Evolutionary conservation across 1,140 invertebrate species (phyloP), one percentile per base, ranked within the genome.

Genomic region (Drosophila sproati): DNA sequence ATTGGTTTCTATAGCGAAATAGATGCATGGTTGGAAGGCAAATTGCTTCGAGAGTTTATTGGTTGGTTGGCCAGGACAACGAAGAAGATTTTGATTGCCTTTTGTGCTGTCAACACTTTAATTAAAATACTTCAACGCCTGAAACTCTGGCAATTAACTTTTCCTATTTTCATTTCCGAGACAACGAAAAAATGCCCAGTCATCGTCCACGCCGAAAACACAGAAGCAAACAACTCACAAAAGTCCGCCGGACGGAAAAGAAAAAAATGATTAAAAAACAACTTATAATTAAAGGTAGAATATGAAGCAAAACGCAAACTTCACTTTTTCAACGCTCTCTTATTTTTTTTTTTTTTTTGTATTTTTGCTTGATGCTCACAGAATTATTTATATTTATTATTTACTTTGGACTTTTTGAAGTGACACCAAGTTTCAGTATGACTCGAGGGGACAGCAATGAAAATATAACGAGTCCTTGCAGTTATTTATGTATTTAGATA

Each of bases 271-370:
- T 75, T 75, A 56, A 64, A 71, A 73, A 68, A 68, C 66, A 82
- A 86, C 75, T 87, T 82, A 67, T 87, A 87, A 87, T 88, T 83
- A 87, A 86, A 87, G 82, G 82, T 87, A 88, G 60, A 55, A 37
- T 45, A 80, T 54, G 62, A 75, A 60, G 62, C 39, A 77, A 57
- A 74, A 43, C 57, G 52, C 69, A 69, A 82, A 87, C 34, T 28
- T 55, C 66, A 80, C 80, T 88, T 83, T 77, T 52, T 20, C 20
- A 20, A 20, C 20, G 28, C 55, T 71, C 52, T 54, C 56, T 31
- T 62, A 62, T 59, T 54, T 59, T 67, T n/a, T 56, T 56, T 52
- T 45, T 48, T 71, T 63, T 66, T 61, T 29, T 8, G 29, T 3
- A 10, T 45, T 28, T n/a, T 56, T 31, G 29, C 10, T 29, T 56